Conservation (phyloP, 2,797 vertebrate genomes). For the Nasua narica region DNA sequence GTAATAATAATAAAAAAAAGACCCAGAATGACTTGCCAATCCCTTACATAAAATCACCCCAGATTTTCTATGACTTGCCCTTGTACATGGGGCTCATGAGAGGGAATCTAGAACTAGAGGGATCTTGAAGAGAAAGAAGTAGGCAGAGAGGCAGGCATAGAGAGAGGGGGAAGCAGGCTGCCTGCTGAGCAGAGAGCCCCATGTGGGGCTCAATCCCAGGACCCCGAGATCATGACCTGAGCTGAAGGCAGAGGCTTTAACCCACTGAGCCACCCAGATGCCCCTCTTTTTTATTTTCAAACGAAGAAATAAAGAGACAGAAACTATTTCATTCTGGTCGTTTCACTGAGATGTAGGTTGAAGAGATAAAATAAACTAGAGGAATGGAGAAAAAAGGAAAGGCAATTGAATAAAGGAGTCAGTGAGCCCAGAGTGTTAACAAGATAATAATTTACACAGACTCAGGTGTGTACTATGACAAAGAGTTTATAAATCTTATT, state of each 20-base stretch:
- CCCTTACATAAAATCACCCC: neutral
- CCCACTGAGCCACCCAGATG: no score
- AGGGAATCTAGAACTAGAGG: neutral
- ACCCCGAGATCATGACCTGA: no score
- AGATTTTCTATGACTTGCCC: neutral
- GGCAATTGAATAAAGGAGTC: neutral
- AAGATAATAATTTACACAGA: neutral
- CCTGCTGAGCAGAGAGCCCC: no score
- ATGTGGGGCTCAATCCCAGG: no score
- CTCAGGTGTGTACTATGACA: neutral
- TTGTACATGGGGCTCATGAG: no score
- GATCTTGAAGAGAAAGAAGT: neutral
- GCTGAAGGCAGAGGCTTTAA: no score
- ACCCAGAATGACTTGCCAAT: no score
- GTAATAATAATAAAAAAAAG: neutral
- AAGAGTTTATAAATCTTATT: neutral
- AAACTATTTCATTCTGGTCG: neutral
- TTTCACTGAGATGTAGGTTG: neutral
- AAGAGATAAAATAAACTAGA: neutral
- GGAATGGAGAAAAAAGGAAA: neutral
- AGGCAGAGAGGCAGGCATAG: no score
- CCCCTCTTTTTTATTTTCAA: neutral
- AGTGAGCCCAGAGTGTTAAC: neutral
- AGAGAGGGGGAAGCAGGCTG: no score
- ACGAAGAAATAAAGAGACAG: neutral